A percentile compares a stretch with the other conserved stretches of the same genome.
phyloP scores from a whole-genome alignment of 2,113 vertebrate genomes.

The Phylloscopus whistleri region DNA sequence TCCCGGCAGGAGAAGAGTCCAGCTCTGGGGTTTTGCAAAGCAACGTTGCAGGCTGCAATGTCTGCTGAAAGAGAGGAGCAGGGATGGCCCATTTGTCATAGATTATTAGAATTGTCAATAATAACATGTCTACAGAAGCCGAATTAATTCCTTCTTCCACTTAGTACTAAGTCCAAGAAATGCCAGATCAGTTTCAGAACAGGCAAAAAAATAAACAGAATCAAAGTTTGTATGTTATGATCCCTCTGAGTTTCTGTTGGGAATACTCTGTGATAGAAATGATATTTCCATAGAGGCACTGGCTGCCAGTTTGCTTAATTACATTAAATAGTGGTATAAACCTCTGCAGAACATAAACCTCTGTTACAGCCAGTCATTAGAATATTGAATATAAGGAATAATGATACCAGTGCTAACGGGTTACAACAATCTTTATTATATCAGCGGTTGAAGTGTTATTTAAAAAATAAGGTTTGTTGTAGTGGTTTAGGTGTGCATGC shows the following conservation, averaged over 20 bases:
- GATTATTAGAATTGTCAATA: constrained; percentile 59
- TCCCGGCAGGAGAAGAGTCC: not conserved
- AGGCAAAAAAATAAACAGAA: constrained; percentile 54
- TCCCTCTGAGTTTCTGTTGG: constrained; percentile 67
- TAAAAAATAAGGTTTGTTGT: constrained; percentile 66
- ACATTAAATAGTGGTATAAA: constrained; percentile 71
- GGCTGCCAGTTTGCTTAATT: constrained; percentile 72
- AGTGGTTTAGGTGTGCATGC: constrained; percentile 59
- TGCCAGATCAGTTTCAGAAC: constrained; percentile 54
- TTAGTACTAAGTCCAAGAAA: constrained; percentile 48
- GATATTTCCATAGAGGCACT: constrained; percentile 67
- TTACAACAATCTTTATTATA: constrained; percentile 71
- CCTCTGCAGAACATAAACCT: constrained; percentile 68
- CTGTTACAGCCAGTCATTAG: constrained; percentile 35
- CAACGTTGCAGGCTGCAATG: not conserved
- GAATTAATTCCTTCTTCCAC: constrained; percentile 53
- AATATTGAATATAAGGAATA: constrained; percentile 62
- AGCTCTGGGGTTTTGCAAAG: constrained; percentile 41
- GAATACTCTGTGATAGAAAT: constrained; percentile 66
- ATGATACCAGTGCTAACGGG: constrained; percentile 50
- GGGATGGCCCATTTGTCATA: constrained; percentile 37
- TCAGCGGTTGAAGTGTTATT: constrained; percentile 72
- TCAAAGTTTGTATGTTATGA: constrained; percentile 62
- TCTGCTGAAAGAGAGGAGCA: not conserved
- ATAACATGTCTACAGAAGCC: constrained; percentile 32